phyloP scores from a whole-genome alignment of 2,113 vertebrate species.

The Myrmecobius fasciatus region DNA sequence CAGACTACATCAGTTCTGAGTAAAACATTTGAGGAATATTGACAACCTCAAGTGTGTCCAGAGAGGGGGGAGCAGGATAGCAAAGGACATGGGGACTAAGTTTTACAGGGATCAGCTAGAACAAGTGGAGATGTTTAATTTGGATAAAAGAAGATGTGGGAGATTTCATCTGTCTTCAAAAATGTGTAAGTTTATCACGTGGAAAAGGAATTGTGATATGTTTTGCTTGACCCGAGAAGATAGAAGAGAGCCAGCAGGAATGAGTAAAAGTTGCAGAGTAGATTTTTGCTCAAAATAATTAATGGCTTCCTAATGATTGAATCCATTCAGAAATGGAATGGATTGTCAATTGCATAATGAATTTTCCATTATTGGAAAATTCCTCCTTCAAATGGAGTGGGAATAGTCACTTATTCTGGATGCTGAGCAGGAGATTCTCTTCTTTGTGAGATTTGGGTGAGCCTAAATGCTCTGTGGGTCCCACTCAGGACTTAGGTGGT shows the following conservation, averaged over 20 bases:
- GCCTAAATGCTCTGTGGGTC: neutral
- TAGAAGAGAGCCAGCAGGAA: neutral
- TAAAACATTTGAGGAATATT: neutral
- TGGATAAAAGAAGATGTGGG: neutral
- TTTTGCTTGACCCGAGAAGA: neutral
- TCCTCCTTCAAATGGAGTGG: neutral
- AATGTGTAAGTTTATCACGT: neutral
- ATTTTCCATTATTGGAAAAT: neutral
- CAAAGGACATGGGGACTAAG: neutral
- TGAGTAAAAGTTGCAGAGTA: neutral
- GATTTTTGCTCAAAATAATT: neutral
- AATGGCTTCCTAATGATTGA: neutral
- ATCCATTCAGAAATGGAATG: neutral
- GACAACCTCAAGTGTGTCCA: neutral
- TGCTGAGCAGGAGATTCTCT: neutral
- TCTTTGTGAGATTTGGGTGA: neutral
- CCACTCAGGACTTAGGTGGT: neutral
- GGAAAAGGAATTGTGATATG: neutral
- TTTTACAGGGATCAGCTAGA: neutral
- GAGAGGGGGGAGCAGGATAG: neutral
- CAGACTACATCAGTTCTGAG: neutral
- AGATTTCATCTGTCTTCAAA: neutral
- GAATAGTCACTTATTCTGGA: neutral
- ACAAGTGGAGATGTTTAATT: neutral
- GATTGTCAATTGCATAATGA: neutral